Conservation (phyloP, 2,113 vertebrate genomes). For the Nanorana parkeri region DNA sequence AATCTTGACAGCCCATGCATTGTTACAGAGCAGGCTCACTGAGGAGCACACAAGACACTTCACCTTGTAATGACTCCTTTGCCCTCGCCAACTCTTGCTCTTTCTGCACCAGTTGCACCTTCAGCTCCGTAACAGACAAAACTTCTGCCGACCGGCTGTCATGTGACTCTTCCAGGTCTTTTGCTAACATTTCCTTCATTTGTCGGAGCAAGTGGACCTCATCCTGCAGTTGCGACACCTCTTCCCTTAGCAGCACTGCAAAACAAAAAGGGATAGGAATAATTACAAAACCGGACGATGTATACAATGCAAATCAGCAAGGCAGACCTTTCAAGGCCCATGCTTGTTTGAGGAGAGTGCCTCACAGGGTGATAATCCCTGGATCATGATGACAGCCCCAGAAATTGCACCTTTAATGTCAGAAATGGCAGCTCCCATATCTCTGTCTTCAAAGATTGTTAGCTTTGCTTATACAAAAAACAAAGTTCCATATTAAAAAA, state of each 20-base stretch:
- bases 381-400: no score
- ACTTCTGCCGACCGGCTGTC: slow-evolving; percentile 87
- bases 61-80: slow-evolving; percentile 96
- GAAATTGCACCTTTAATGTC: no score
- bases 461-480: no score
- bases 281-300: slow-evolving; percentile 57
- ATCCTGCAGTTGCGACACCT: slow-evolving; percentile 95
- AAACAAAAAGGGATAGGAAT: slow-evolving; percentile 57
- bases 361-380: no score
- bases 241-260: slow-evolving; percentile 90
- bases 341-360: no score
- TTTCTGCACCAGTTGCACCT: slow-evolving; percentile 94
- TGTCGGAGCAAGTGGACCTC: slow-evolving; percentile 95
- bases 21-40: no score
- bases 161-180: slow-evolving; percentile 94
- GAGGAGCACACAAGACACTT: slow-evolving; percentile 50
- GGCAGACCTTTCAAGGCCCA: no score
- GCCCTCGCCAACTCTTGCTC: slow-evolving; percentile 93
- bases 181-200: slow-evolving; percentile 97
- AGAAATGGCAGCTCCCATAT: no score
- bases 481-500: no score
- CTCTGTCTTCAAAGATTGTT: no score
- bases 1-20: no score
- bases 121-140: slow-evolving; percentile 92
- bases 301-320: not conserved